phyloP scores from a whole-genome alignment of 2,888 invertebrate species.

The Tanypteryx hageni region DNA sequence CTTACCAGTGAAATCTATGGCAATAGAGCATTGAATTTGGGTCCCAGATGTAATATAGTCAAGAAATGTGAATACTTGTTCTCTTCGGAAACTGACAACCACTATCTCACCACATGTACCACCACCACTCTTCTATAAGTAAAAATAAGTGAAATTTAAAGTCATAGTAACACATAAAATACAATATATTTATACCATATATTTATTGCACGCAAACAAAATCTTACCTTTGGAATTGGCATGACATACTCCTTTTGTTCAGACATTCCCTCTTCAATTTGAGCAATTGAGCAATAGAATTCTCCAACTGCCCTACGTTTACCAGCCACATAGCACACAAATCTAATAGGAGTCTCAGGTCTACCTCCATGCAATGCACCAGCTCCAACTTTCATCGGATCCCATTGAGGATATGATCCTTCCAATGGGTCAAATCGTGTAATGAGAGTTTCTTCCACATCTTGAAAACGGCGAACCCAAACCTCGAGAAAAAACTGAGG shows the following conservation, averaged over 20 bases:
- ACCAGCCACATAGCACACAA: constrained; percentile 35
- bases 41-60: constrained; percentile 79
- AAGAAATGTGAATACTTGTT: constrained; percentile 76
- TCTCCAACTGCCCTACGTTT: constrained; percentile 53
- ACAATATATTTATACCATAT: too few relatives aligned
- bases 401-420: constrained; percentile 53
- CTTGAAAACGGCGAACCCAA: constrained; percentile 38
- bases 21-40: constrained; percentile 76
- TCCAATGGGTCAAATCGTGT: constrained; percentile 48
- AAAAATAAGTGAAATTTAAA: not conserved
- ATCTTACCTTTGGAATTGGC: constrained; percentile 40
- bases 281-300: constrained; percentile 14
- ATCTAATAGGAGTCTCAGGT: constrained; percentile 49
- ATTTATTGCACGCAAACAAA: too few relatives aligned
- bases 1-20: constrained; percentile 76
- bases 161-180: not conserved
- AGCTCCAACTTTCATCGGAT: constrained; percentile 57
- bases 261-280: constrained; percentile 46
- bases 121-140: constrained; percentile 12
- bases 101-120: constrained; percentile 37
- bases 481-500: constrained; percentile 60
- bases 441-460: constrained; percentile 38
- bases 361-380: constrained; percentile 55
- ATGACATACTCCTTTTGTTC: constrained; percentile 38
- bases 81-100: constrained; percentile 37